Percentiles rank a stretch among this genome's conserved stretches.
phyloP scores from a whole-genome alignment of 2,888 invertebrate genomes.

The Drosophila limbata region DNA sequence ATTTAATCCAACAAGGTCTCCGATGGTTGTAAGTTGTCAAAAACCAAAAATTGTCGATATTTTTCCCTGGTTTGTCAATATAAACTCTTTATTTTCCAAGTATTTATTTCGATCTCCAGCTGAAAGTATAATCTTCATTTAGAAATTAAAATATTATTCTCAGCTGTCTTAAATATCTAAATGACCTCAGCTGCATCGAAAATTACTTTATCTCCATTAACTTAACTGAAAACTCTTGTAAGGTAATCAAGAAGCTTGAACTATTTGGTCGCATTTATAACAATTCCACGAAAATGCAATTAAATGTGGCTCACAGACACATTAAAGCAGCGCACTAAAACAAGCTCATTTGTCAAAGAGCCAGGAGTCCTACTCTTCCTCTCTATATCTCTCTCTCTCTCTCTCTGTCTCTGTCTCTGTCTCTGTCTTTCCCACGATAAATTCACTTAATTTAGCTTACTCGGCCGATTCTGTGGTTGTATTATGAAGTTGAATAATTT shows the following conservation, averaged over 20 bases:
- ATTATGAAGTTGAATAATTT: conserved; percentile 67
- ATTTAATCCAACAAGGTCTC: no score
- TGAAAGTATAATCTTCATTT: no score
- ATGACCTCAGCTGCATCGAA: background rate
- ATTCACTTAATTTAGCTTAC: conserved; percentile 48
- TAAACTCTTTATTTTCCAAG: no score
- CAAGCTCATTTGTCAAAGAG: conserved; percentile 50
- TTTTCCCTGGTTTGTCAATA: no score
- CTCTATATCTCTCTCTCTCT: no score
- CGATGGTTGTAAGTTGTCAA: no score
- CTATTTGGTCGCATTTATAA: conserved; percentile 20
- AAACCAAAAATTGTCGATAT: no score
- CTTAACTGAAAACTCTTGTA: conserved; percentile 9
- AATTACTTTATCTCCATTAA: background rate
- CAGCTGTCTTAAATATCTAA: background rate
- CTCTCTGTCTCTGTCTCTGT: no score
- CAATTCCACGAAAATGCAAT: conserved; percentile 35
- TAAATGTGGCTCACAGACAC: conserved; percentile 23
- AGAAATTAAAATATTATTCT: no score
- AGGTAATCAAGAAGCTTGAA: conserved; percentile 19
- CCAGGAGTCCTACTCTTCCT: background rate
- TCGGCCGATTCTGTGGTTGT: conserved; percentile 13
- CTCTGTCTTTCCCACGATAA: conserved; percentile 11
- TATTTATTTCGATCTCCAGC: no score
- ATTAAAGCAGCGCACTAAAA: conserved; percentile 15